These are phyloP conservation scores for Sinelater perroti DNA, from an alignment of 2,888 invertebrate species.

Conservation along the genomic window DNA sequence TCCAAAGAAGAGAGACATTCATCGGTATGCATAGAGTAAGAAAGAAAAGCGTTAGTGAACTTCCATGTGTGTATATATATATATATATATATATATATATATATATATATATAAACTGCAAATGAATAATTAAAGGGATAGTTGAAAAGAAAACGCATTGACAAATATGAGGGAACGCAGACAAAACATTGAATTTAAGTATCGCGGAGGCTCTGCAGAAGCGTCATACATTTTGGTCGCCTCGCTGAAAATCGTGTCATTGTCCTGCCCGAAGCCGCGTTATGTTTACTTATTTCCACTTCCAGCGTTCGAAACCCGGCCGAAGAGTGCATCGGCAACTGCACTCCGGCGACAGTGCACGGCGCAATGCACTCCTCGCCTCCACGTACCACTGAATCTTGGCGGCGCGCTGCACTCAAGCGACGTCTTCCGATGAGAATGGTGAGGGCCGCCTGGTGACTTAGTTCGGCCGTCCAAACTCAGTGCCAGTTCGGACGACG, in stretches of 20 bases:
- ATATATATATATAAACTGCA: no score
- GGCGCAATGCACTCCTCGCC: slow-evolving; percentile 11
- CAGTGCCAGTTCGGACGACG: slow-evolving; percentile 3
- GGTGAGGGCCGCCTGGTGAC: slow-evolving; percentile 17
- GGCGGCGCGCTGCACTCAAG: slow-evolving; percentile 5
- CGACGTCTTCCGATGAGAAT: slow-evolving; percentile 10
- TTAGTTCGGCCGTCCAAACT: slow-evolving; percentile 4
- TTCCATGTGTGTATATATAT: no score
- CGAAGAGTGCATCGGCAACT: slow-evolving; percentile 12
- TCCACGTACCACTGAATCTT: background rate
- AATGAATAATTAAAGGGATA: no score
- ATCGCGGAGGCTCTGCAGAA: no score
- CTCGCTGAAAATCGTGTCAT: slow-evolving; percentile 9
- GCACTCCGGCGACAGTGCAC: slow-evolving; percentile 3
- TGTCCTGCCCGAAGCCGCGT: background rate
- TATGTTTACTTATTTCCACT: slow-evolving; percentile 14
- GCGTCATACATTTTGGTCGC: no score
- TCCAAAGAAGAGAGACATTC: no score
- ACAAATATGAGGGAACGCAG: no score
- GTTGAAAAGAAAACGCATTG: no score
- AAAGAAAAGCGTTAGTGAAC: no score
- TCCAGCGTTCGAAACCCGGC: slow-evolving; percentile 7
- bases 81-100: no score
- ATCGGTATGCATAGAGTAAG: no score
- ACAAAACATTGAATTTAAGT: no score